Evolutionary conservation across 2,797 vertebrate genomes (phyloP), one percentile per base, ranked within the genome.

Genomic region (Clarias fuscus): DNA sequence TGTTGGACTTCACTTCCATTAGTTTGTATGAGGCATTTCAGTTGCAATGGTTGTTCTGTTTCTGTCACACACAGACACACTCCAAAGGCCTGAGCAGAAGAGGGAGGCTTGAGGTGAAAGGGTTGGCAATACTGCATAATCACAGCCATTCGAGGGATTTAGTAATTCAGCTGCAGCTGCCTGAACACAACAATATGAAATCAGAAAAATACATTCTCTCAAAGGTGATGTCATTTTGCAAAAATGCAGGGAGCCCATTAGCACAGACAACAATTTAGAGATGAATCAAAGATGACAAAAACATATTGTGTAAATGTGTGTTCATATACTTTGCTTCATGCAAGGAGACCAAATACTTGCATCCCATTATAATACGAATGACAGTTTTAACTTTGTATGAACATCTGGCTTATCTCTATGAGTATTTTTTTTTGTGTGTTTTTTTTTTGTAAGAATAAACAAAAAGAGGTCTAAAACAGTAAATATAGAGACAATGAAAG

Each of bases 221-320:
- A 91, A 89, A 85, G 86, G 93, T 97, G 97, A 97, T 96, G 96
- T 97, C 96, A 98, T 93, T 94, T 93, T 92, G 90, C 92, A 97
- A 95, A 92, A 96, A 97, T 96, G 94, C 93, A 91, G 94, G 96
- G 95, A 95, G 95, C 95, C 96, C 95, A 96, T 96, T 96, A 96
- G 94, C 92, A 92, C 94, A 85, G 83, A 87, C 95, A 92, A 95
- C 95, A 96, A 96, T 96, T 96, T 94, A 94, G 94, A 93, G 93
- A 94, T 95, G 96, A 96, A 95, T 95, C 96, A 76, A n/a, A 75
- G 27, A 85, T 65, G 95, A 95, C 96, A 95, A 96, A 97, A 93
- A 94, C 94, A 96, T 94, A 95, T 94, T 95, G 94, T 95, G 93
- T 95, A 90, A 95, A 94, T 96, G 71, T 83, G 75, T 86, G 73